Evolutionary conservation across 2,113 vertebrate genomes (phyloP), one percentile per base, ranked within the genome.

Genomic region (Campylomormyrus numenius): DNA sequence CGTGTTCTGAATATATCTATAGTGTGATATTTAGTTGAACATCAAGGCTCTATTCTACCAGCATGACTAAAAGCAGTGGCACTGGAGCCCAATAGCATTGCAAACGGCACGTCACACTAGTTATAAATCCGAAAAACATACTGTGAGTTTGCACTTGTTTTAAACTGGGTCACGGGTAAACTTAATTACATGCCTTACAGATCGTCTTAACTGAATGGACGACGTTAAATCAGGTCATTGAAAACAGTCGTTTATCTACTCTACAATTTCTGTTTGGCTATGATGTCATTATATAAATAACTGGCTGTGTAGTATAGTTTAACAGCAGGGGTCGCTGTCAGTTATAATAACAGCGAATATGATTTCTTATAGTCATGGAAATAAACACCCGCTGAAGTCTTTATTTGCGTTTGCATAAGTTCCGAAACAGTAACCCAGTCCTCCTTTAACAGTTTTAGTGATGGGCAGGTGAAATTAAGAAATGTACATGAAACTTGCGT

Each of bases 281-380:
- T 95, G 94, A 95, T 95, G 94, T 95, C 94, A 95, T 93, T 87
- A 53, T 91, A 90, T 74, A 50, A 35, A 56, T 17, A 5, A 7
- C 2, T 24, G 6, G 31, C 48, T n/a, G 21, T 56, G 87, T 88
- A 39, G 90, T 92, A 92, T 90, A 92, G 90, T 88, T 91, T 87
- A 92, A 52, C 95, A 91, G 92, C 93, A 95, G 95, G 94, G 93
- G 94, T 93, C 95, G 93, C 95, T 94, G 92, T 92, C 92, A 58
- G 85, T 91, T 93, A 58, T 83, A 58, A 35, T 46, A 39, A 92
- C 62, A 66, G 50, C 88, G 24, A 53, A 48, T 85, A 27, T 85
- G 19, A 85, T 48, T 85, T 85, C 39, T 48, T 8, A 85, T 46
- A n/a, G 10, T 85, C 19, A 5, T 49, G 83, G 83, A 48, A 48